These are phyloP conservation scores for Ooceraea biroi DNA, from an alignment of 1,140 invertebrate species.

Conservation along the genomic window DNA sequence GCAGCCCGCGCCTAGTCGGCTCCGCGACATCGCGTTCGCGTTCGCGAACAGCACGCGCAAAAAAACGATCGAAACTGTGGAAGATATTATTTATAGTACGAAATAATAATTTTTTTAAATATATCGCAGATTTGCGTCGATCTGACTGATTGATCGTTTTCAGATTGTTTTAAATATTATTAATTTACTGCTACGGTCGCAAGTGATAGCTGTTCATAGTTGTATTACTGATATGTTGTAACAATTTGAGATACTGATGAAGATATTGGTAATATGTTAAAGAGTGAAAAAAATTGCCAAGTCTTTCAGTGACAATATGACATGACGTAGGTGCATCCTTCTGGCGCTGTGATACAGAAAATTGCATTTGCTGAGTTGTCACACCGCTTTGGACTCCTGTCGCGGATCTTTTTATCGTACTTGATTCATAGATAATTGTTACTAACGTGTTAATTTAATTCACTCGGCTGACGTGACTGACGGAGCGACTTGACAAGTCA, in stretches of 20 bases:
- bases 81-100: too few species aligned
- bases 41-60: not conserved
- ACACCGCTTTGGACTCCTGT: constrained; percentile 2
- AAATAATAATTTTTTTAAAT: too few species aligned
- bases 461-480: not conserved
- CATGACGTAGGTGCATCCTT: constrained; percentile 2
- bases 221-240: too few species aligned
- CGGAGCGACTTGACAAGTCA: constrained; percentile 20
- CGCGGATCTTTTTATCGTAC: not conserved
- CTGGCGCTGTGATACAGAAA: not conserved
- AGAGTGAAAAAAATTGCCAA: not conserved
- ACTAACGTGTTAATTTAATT: constrained; percentile 39
- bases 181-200: not conserved
- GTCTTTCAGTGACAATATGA: not conserved
- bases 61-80: not conserved
- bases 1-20: constrained; percentile 2
- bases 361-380: not conserved
- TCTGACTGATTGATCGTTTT: not conserved
- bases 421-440: constrained; percentile 31
- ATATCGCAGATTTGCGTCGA: too few species aligned
- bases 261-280: not conserved
- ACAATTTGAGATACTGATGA: not conserved
- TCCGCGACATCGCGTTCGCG: not conserved
- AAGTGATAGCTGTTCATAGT: too few species aligned
- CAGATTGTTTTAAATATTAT: not conserved